Percentiles rank a stretch among this genome's conserved stretches.
Conservation (phyloP, 1,140 invertebrate species). For the Drosophila sucinea region DNA sequence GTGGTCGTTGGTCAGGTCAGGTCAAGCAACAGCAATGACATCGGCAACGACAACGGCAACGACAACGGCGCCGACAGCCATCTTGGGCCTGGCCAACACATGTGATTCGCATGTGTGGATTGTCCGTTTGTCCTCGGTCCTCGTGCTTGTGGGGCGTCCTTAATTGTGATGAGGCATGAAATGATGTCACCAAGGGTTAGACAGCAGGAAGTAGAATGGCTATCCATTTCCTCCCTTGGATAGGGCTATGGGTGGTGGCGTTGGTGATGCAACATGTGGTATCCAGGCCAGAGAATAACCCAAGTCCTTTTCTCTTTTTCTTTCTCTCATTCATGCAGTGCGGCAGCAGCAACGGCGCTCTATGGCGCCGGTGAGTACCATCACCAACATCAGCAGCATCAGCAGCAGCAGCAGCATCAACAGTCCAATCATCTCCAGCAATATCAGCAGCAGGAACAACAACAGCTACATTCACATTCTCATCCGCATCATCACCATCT, state of each 20-base stretch:
- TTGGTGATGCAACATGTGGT: constrained; percentile 73
- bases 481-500: constrained; percentile 40
- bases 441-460: constrained; percentile 48
- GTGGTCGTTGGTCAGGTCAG: constrained; percentile 17
- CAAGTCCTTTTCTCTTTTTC: constrained; percentile 22
- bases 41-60: neutral
- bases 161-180: constrained; percentile 81
- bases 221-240: neutral
- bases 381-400: constrained; percentile 56
- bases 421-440: constrained; percentile 39
- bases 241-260: neutral
- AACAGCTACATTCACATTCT: constrained; percentile 29
- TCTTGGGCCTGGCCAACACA: constrained; percentile 60
- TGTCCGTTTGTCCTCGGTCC: constrained; percentile 33
- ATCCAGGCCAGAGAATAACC: constrained; percentile 34
- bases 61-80: constrained; percentile 31
- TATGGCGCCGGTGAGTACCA: constrained; percentile 71
- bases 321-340: constrained; percentile 37
- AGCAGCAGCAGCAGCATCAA: constrained; percentile 45
- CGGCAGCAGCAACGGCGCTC: constrained; percentile 56
- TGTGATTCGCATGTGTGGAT: constrained; percentile 76
- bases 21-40: constrained; percentile 7
- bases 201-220: constrained; percentile 67
- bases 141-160: constrained; percentile 50
- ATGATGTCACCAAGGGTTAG: constrained; percentile 74